These are phyloP conservation scores for Aleiodes sp. DNA, from an alignment of 1,140 invertebrate species.

Conservation along the genomic window DNA sequence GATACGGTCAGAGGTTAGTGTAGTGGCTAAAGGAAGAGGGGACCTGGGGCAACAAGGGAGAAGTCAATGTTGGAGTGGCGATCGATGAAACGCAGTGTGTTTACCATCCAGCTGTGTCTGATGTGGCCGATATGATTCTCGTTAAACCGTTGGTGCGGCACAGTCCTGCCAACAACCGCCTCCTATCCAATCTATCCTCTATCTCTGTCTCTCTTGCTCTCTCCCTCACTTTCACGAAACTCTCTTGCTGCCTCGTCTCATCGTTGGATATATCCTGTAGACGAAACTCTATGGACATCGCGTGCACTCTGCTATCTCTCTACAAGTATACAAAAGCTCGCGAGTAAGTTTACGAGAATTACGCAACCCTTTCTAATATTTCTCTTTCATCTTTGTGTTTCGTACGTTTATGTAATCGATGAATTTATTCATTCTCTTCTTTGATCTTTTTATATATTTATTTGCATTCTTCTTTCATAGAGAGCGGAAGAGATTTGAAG, in stretches of 20 bases:
- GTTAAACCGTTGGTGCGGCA: constrained; percentile 41
- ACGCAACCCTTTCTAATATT: not conserved
- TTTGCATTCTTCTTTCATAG: not conserved
- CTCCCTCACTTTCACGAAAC: not conserved
- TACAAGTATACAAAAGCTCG: not conserved
- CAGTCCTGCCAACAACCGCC: constrained; percentile 3
- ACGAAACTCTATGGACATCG: constrained; percentile 31
- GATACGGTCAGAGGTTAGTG: not conserved
- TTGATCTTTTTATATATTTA: no score
- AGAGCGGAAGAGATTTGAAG: not conserved
- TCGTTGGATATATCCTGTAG: constrained; percentile 18
- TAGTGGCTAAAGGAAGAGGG: not conserved
- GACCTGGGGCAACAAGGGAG: not conserved
- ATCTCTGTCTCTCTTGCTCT: not conserved
- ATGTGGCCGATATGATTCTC: constrained; percentile 51
- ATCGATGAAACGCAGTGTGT: constrained; percentile 45
- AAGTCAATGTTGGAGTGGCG: not conserved
- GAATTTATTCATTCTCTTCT: not conserved
- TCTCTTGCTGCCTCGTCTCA: not conserved
- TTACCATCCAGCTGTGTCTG: constrained; percentile 47
- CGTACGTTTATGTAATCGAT: not conserved
- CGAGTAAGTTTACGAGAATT: not conserved
- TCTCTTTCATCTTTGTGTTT: not conserved
- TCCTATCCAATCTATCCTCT: not conserved
- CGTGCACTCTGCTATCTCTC: constrained; percentile 24